Conservation (phyloP, 2,113 vertebrate genomes). For the Nothobranchius furzeri region DNA sequence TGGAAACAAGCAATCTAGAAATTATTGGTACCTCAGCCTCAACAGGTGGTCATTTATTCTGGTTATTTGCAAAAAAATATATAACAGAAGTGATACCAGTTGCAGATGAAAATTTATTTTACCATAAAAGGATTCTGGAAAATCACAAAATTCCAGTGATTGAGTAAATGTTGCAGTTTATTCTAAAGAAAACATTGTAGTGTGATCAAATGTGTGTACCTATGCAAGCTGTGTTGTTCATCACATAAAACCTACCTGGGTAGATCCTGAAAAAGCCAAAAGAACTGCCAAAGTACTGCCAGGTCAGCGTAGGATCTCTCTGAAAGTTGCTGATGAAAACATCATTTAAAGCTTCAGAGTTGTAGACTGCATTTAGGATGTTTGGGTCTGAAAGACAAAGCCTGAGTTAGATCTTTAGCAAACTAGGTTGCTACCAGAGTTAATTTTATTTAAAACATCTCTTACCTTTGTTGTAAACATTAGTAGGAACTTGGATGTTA, state of each 20-base stretch:
- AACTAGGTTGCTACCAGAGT: background rate
- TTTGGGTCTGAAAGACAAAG: slow-evolving; percentile 80
- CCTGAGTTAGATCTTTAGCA: background rate
- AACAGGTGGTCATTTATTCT: too few species aligned
- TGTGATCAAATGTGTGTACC: too few species aligned
- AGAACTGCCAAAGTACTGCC: slow-evolving; percentile 97
- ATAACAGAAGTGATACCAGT: too few species aligned
- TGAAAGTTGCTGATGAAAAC: slow-evolving; percentile 92
- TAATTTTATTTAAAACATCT: background rate
- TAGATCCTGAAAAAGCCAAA: slow-evolving; percentile 96
- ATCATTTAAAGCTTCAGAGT: slow-evolving; percentile 95
- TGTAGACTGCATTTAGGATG: slow-evolving; percentile 94
- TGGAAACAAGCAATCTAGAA: too few species aligned
- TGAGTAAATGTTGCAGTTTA: too few species aligned
- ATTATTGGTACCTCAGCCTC: too few species aligned
- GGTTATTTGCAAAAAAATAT: too few species aligned
- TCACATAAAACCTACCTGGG: slow-evolving; percentile 80
- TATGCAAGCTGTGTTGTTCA: too few species aligned
- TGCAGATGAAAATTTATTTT: too few species aligned
- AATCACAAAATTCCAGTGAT: too few species aligned
- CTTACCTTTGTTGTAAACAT: slow-evolving; percentile 97
- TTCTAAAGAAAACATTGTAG: too few species aligned
- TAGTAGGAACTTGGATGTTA: slow-evolving; percentile 93
- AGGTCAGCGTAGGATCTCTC: slow-evolving; percentile 93
- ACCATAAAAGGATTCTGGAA: too few species aligned